Conservation (phyloP, 1,140 invertebrate genomes). For the Artemia franciscana region DNA sequence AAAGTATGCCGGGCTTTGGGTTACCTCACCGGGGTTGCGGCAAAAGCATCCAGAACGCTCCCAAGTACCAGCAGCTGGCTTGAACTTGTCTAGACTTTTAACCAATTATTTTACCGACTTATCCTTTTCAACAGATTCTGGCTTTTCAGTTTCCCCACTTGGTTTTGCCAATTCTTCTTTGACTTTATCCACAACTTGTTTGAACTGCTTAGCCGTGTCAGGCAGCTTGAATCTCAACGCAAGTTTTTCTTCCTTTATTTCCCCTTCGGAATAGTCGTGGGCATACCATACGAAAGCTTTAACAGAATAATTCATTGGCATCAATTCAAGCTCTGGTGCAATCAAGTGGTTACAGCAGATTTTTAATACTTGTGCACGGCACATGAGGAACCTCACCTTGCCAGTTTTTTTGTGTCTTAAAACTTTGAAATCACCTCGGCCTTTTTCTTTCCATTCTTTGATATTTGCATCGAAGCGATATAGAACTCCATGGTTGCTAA, state of each 20-base stretch:
- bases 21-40: conserved; percentile 15
- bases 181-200: conserved; percentile 19
- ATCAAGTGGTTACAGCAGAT: conserved; percentile 49
- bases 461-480: conserved; percentile 33
- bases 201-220: conserved; percentile 25
- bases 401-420: conserved; percentile 37
- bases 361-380: conserved; percentile 47
- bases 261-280: conserved; percentile 44
- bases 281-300: conserved; percentile 46
- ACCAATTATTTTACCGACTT: neutral
- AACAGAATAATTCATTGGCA: conserved; percentile 31
- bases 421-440: conserved; percentile 49
- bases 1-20: conserved; percentile 31
- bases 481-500: conserved; percentile 40
- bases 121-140: neutral
- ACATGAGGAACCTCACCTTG: conserved; percentile 43
- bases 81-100: conserved; percentile 24
- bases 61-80: conserved; percentile 26
- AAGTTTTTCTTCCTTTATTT: conserved; percentile 36
- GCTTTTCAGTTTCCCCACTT: conserved; percentile 5
- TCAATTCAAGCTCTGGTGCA: conserved; percentile 32
- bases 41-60: conserved; percentile 24
- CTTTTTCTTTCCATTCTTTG: conserved; percentile 68
- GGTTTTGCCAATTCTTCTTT: conserved; percentile 9
- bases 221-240: conserved; percentile 44